Evolutionary conservation across 2,888 invertebrate genomes (phyloP), one percentile per base, ranked within the genome.

Genomic region (Cataglyphis livida): DNA sequence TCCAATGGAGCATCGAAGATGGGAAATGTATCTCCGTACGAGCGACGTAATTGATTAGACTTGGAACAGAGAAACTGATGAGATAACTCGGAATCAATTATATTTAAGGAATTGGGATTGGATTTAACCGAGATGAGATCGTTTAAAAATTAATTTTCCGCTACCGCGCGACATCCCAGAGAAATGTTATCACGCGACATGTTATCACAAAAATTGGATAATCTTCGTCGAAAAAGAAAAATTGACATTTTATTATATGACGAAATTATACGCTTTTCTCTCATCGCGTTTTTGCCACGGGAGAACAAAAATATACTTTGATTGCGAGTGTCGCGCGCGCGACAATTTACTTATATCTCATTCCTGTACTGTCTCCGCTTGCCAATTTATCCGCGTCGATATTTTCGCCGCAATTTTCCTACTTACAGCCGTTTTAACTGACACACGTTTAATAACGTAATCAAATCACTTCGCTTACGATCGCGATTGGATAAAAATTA

Each of bases 401-500:
- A 89, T 87, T 86, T 86, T 82, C 71, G 59, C 65, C 78, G 64
- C 59, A 68, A 51, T 61, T 73, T 70, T 84, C 84, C 89, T 85
- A 89, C 88, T 87, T 85, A 84, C 73, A 83, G 79, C 12, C 81
- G 57, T 78, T 71, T 51, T 82, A 90, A 89, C 81, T 86, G 88
- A 78, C 84, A 82, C 83, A 83, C 85, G 88, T 89, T 85, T 85
- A 82, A 86, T 73, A 51, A 75, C 62, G 51, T 88, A 88, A 88
- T 88, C 84, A 83, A 88, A 88, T 82, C 75, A 59, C 76, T 75
- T 51, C 71, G 51, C 61, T 82, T 75, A 78, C 75, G 82, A 83
- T 81, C 78, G n/a, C 76, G 74, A 57, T 38, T 76, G 70, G 65
- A 85, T 82, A 88, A 88, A 88, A 88, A 88, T 88, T 88, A 86